Percentiles rank a stretch among this genome's conserved stretches.
Conservation (phyloP, 2,113 vertebrate genomes). For the Pterocles burchelli region DNA sequence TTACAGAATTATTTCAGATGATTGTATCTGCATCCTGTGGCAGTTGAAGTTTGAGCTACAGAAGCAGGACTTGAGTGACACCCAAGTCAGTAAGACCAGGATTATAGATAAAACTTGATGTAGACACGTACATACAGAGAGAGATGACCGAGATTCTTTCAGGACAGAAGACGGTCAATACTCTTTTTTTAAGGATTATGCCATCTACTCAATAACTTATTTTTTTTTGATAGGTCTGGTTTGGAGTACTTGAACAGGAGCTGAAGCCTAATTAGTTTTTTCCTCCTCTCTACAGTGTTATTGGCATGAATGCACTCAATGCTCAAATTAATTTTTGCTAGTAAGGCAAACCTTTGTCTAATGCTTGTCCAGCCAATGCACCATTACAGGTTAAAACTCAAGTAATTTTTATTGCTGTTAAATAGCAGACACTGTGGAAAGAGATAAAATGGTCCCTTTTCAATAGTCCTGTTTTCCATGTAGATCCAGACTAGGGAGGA, state of each 20-base stretch:
- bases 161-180: neutral
- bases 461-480: conserved; percentile 28
- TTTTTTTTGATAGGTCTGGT: neutral
- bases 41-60: neutral
- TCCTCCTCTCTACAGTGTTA: neutral
- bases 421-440: neutral
- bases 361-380: neutral
- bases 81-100: neutral
- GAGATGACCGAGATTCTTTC: neutral
- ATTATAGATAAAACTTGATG: conserved; percentile 1
- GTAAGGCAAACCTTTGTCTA: neutral
- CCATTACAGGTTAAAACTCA: neutral
- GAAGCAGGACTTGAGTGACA: neutral
- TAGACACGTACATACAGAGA: neutral
- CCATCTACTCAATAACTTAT: neutral
- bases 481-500: conserved; percentile 10
- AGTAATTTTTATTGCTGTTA: neutral
- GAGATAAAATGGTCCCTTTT: neutral
- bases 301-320: neutral
- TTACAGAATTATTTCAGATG: neutral
- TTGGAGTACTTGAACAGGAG: neutral
- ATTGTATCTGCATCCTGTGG: neutral
- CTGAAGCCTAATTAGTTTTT: neutral
- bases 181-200: neutral
- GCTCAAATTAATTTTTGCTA: neutral